Base-by-base conservation (phyloP, 53 echinoderm and acorn worm genomes). In the Zoroaster sp. region DNA sequence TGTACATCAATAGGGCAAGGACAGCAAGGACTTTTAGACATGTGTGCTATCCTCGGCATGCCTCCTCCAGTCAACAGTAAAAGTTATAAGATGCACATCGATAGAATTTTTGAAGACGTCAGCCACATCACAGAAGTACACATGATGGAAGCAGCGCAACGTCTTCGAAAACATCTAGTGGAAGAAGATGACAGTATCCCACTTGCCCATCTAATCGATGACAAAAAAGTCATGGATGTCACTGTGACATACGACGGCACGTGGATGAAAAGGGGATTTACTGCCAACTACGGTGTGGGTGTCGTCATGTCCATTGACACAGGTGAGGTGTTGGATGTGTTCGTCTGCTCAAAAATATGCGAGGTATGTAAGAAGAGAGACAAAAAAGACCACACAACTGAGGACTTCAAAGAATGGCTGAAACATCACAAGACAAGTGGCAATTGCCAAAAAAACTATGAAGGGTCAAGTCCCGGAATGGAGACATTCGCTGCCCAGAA, bases 231-330 rank as follows among this genome's bases (percentile, higher is more conserved):
- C 7, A 4, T 89, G 9, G 89, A 89, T 69, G 69, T 69, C 35
- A 38, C 79, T 36, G 89, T 89, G 13, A 47, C 89, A 44, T 79
- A 77, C 78, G 79, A 79, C 23, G 89, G 89, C 32, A 89, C 88
- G 1, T 88, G 88, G 88, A 71, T 72, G n/a, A 88, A 88, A 35
- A 46, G 76, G 33, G 88, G 88, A 45, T 88, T 88, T 66, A 79
- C 70, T 5, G 78, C 69, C 32, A 89, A 89, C 37, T 79, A 89
- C 41, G 89, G 79, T 38, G 69, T 89, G 8, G 79, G 89, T 9
- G 78, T 89, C 46, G 78, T 89, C 21, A 89, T 89, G 78, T 78
- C 78, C 31, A 18, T 76, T 35, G 89, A 89, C 49, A 89, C 78
- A 10, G 89, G 89, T 38, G 78, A 89, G 79, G 89, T 88, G 65